Percentiles rank a stretch among this genome's conserved stretches.
Evolutionary conservation across 2,797 vertebrate genomes (phyloP).

Genomic region (Neomorphus geoffroyi): DNA sequence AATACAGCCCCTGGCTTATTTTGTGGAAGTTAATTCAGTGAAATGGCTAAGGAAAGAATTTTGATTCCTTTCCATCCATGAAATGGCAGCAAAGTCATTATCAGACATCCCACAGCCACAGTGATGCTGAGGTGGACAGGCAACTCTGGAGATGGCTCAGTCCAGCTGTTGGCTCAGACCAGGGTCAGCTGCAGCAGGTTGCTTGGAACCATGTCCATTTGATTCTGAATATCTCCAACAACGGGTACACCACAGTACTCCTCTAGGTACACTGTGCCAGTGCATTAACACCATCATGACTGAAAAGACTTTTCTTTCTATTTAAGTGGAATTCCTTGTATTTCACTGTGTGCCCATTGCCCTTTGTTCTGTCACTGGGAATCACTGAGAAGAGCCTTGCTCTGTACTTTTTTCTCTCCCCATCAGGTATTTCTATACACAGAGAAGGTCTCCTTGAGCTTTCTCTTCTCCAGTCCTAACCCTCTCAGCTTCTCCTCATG

Average conservation of each 20-base stretch:
- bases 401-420: neutral
- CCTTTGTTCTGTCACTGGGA: neutral
- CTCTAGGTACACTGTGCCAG: neutral
- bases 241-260: neutral
- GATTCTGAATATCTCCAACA: neutral
- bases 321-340: neutral
- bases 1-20: neutral
- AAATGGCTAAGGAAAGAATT: neutral
- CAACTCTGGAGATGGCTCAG: neutral
- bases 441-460: neutral
- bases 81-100: neutral
- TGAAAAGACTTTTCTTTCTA: neutral
- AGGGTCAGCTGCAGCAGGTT: neutral
- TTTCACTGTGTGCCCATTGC: rapidly evolving
- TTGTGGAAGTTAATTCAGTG: neutral
- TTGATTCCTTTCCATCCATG: neutral
- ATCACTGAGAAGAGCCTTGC: neutral
- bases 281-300: neutral
- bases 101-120: neutral
- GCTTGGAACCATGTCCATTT: neutral
- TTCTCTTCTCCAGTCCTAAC: neutral
- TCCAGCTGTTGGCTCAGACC: neutral
- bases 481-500: neutral
- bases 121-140: neutral
- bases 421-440: neutral